phyloP scores from a whole-genome alignment of 1,140 invertebrate species.

The Artemia franciscana region DNA sequence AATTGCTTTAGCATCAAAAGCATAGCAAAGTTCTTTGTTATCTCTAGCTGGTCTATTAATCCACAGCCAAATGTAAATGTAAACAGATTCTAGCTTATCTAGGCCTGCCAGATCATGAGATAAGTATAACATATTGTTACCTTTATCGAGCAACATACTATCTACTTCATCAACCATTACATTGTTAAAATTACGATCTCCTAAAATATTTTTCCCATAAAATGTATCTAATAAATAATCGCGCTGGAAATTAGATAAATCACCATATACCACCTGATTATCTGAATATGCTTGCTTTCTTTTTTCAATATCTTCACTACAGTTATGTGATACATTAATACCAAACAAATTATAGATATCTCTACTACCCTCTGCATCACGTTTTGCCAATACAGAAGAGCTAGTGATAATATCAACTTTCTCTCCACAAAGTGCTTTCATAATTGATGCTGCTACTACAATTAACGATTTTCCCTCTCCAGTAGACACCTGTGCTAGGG shows the following conservation, averaged over 20 bases:
- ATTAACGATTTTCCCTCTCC: conserved; percentile 18
- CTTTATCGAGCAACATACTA: no score
- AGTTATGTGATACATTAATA: no score
- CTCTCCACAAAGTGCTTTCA: conserved; percentile 12
- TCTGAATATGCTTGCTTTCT: no score
- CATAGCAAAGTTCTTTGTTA: neutral
- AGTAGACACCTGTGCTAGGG: conserved; percentile 27
- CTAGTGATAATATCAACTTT: conserved; percentile 18
- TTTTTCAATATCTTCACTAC: no score
- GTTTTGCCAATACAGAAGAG: conserved; percentile 15
- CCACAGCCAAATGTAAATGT: conserved; percentile 17
- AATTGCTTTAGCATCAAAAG: neutral
- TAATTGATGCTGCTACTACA: conserved; percentile 13
- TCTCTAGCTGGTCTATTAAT: neutral
- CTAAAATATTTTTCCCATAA: conserved; percentile 14
- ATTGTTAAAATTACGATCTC: conserved; percentile 14
- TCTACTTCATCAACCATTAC: conserved; percentile 21
- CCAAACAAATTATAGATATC: no score
- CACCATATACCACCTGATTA: conserved; percentile 19
- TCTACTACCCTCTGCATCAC: no score
- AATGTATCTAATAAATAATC: conserved; percentile 17
- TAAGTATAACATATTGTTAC: no score
- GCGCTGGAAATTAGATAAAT: conserved; percentile 17
- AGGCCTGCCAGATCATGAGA: conserved; percentile 17
- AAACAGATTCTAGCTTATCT: conserved; percentile 18